These are phyloP conservation scores for Plodia interpunctella DNA, from an alignment of 1,140 invertebrate species.

Conservation along the genomic window DNA sequence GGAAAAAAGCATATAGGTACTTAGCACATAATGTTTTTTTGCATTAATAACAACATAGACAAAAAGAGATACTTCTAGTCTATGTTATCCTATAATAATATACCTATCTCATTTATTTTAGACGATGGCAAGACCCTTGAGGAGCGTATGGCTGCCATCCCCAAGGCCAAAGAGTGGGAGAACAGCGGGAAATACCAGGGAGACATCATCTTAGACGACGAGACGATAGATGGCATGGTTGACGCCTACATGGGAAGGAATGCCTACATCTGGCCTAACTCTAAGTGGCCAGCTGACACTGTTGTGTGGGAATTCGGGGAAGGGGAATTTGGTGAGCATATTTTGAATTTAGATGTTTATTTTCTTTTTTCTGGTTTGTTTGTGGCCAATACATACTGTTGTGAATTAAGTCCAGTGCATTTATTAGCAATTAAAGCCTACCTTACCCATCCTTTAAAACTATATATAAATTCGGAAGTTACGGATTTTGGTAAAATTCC, in stretches of 20 bases:
- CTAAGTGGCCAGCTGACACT: conserved; percentile 41
- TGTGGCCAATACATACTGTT: too few relatives aligned
- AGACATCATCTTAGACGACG: conserved; percentile 63
- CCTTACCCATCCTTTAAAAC: too few relatives aligned
- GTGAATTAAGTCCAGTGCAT: too few relatives aligned
- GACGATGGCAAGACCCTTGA: conserved; percentile 23
- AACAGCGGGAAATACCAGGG: conserved; percentile 71
- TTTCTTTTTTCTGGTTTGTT: too few relatives aligned
- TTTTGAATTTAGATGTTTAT: neutral
- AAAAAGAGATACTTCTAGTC: too few relatives aligned
- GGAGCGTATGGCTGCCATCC: conserved; percentile 27
- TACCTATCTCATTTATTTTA: neutral
- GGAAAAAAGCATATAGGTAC: too few relatives aligned
- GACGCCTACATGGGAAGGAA: conserved; percentile 35
- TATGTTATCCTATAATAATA: too few relatives aligned
- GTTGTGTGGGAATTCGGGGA: conserved; percentile 42
- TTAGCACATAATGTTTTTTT: too few relatives aligned
- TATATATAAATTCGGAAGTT: too few relatives aligned
- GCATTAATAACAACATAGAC: too few relatives aligned
- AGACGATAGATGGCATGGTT: conserved; percentile 42
- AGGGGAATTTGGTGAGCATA: conserved; percentile 37
- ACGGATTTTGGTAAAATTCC: too few relatives aligned
- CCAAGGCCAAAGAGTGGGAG: conserved; percentile 41
- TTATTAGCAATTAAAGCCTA: too few relatives aligned
- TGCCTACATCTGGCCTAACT: conserved; percentile 41